Evolutionary conservation across 2,113 vertebrate species (phyloP).

Genomic region (Leptocoma aspasia): DNA sequence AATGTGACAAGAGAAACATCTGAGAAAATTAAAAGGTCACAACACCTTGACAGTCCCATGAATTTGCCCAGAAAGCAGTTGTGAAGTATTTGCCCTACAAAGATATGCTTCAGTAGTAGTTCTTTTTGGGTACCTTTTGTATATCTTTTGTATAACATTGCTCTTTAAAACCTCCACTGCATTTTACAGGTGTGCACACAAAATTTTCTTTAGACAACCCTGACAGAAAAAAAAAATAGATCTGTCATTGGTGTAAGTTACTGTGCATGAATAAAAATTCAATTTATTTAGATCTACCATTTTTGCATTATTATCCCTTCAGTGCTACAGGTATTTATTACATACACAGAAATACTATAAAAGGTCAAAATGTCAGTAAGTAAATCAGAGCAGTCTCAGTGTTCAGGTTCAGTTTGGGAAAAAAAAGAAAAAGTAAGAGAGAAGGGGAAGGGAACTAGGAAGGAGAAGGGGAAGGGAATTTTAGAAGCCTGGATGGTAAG

Average conservation of each 20-base stretch:
- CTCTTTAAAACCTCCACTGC: background rate
- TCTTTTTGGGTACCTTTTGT: background rate
- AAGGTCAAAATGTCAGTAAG: background rate
- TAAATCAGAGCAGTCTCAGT: background rate
- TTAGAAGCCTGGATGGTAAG: background rate
- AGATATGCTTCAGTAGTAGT: background rate
- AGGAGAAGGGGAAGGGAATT: background rate
- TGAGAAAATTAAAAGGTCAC: background rate
- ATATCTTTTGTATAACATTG: background rate
- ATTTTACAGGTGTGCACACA: background rate
- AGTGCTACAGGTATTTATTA: background rate
- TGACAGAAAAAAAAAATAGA: background rate
- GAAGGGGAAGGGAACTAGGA: background rate
- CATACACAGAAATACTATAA: background rate
- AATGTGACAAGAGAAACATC: background rate
- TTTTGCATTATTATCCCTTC: background rate
- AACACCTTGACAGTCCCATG: background rate
- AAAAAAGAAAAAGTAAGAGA: background rate
- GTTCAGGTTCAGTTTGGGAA: rapidly evolving
- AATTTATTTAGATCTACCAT: background rate
- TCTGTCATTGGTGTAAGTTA: background rate
- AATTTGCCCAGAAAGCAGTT: background rate
- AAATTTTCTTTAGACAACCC: background rate
- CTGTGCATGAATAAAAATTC: background rate
- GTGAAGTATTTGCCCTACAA: background rate